Conservation (phyloP, 1,140 invertebrate genomes). For the Trichonephila clavata region DNA sequence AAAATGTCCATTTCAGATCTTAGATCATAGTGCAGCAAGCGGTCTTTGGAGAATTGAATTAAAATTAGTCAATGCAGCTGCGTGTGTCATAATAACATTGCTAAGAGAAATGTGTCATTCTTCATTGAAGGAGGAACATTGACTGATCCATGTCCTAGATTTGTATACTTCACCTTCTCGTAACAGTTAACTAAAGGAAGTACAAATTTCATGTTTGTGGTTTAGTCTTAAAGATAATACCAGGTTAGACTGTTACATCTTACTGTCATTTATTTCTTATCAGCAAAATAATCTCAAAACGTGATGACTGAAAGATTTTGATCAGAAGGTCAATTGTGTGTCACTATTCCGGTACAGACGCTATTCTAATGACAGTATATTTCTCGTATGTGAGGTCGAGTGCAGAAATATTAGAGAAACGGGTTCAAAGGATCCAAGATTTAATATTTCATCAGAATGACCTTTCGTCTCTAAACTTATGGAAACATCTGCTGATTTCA, state of each 20-base stretch:
- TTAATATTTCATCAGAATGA: neutral
- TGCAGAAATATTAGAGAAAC: neutral
- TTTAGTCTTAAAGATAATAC: slow-evolving; percentile 29
- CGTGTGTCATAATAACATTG: neutral
- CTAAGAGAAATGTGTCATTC: neutral
- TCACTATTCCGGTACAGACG: slow-evolving; percentile 22
- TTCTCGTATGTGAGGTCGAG: neutral
- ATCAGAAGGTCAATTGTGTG: neutral
- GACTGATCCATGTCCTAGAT: neutral
- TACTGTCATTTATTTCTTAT: slow-evolving; percentile 8
- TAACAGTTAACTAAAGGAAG: neutral
- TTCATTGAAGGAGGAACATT: neutral
- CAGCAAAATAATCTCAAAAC: slow-evolving; percentile 61
- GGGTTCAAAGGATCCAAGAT: slow-evolving; percentile 2
- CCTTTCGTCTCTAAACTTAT: neutral
- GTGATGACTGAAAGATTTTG: slow-evolving; percentile 40
- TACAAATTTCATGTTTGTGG: slow-evolving; percentile 18
- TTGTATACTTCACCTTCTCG: neutral
- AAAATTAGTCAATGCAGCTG: slow-evolving; percentile 22
- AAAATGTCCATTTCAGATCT: neutral
- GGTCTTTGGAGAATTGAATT: slow-evolving; percentile 21
- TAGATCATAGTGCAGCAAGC: neutral
- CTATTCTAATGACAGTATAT: slow-evolving; percentile 43
- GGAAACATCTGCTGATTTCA: slow-evolving; percentile 4
- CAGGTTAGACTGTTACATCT: neutral